These are phyloP conservation scores for Drosophila navojoa DNA, from an alignment of 1,140 invertebrate genomes.

Conservation along the genomic window DNA sequence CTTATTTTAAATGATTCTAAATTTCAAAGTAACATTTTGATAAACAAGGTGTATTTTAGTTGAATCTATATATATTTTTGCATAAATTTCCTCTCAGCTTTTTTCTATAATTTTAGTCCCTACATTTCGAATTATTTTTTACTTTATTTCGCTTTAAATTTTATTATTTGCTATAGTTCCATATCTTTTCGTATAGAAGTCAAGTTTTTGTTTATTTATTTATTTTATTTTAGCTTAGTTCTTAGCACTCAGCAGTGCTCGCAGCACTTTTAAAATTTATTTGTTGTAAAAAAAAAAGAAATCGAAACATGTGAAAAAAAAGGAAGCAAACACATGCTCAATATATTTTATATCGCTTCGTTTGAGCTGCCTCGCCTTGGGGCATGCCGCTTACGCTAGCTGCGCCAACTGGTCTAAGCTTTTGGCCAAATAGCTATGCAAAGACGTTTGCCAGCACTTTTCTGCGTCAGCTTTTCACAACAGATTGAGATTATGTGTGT, in stretches of 20 bases:
- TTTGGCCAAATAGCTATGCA: conserved; percentile 51
- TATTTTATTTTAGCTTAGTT: too few relatives aligned
- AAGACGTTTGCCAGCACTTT: conserved; percentile 40
- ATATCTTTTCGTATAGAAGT: too few relatives aligned
- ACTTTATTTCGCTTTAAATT: background rate
- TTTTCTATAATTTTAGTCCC: too few relatives aligned
- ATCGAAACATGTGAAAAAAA: background rate
- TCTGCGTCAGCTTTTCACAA: conserved; percentile 17
- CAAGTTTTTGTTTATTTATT: too few relatives aligned
- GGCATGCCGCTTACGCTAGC: background rate
- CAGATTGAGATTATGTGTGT: conserved; percentile 37
- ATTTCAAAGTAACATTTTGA: too few relatives aligned
- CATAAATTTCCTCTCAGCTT: too few relatives aligned
- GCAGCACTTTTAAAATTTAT: conserved; percentile 5
- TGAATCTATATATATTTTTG: too few relatives aligned
- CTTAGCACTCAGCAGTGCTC: background rate
- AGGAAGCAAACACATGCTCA: conserved; percentile 48
- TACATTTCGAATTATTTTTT: too few relatives aligned
- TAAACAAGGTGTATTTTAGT: too few relatives aligned
- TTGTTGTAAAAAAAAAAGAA: conserved; percentile 1
- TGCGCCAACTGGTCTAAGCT: conserved; percentile 1
- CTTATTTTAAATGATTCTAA: too few relatives aligned
- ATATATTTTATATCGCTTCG: conserved; percentile 33
- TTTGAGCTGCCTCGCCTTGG: background rate
- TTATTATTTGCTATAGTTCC: too few relatives aligned